Evolutionary conservation across 2,797 vertebrate species (phyloP).

Genomic region (Notamacropus eugenii): DNA sequence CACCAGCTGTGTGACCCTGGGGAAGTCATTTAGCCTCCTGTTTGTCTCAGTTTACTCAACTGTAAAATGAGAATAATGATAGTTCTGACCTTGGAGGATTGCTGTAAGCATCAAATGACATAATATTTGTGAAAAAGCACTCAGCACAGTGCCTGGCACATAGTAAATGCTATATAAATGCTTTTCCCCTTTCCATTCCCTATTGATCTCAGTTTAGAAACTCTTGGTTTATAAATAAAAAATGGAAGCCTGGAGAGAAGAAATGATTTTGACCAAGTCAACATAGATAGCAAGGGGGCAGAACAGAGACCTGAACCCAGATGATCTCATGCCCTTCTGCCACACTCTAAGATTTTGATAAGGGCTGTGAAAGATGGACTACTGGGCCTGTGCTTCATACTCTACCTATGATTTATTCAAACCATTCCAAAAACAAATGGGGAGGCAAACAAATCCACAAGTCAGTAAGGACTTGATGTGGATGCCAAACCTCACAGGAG

Average conservation of each 20-base stretch:
- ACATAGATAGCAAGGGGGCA: neutral
- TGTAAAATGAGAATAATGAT: neutral
- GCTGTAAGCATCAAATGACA: neutral
- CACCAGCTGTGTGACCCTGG: neutral
- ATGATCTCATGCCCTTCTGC: neutral
- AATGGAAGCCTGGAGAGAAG: neutral
- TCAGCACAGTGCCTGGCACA: neutral
- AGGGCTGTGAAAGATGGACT: neutral
- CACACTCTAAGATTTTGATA: neutral
- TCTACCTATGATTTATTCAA: slow-evolving; percentile 20
- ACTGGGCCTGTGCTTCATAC: neutral
- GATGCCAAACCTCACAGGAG: slow-evolving; percentile 63
- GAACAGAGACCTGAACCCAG: neutral
- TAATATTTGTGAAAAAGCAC: neutral
- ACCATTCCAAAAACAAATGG: slow-evolving; percentile 45
- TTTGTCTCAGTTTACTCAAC: neutral
- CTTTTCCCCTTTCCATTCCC: neutral
- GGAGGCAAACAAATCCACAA: slow-evolving; percentile 68
- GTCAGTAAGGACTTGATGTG: slow-evolving; percentile 74
- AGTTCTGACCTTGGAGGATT: neutral
- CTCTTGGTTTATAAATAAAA: neutral
- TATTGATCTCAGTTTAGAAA: neutral
- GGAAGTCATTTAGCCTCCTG: neutral
- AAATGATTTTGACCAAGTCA: neutral
- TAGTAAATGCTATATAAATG: neutral